Evolutionary conservation across 2,888 invertebrate species (phyloP).

Genomic region (Dendrolimus houi): DNA sequence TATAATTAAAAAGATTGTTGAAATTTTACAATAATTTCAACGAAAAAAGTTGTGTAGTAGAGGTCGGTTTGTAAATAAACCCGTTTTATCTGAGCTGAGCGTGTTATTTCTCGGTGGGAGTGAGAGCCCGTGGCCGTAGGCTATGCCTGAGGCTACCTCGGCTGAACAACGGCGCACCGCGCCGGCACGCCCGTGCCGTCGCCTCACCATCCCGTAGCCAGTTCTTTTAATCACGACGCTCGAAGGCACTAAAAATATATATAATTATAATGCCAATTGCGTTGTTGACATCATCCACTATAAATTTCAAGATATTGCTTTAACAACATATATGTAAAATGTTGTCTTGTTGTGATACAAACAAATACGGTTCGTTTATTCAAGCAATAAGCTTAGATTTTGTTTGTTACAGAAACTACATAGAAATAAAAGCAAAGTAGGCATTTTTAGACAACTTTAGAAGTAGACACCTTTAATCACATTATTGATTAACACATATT

Average conservation of each 20-base stretch:
- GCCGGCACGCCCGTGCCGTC: constrained; percentile 9
- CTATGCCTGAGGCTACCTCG: constrained; percentile 2
- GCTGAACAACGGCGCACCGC: not conserved
- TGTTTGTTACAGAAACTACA: no score
- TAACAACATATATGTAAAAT: not conserved
- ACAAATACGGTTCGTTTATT: no score
- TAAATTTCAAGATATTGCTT: not conserved
- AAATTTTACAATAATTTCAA: no score
- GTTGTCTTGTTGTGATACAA: no score
- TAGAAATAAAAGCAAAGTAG: no score
- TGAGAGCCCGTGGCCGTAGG: constrained; percentile 5
- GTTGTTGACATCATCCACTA: constrained; percentile 10
- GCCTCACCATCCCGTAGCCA: constrained; percentile 16
- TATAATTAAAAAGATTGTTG: no score
- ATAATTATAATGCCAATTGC: constrained; percentile 14
- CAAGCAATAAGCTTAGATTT: no score
- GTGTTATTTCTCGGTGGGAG: constrained; percentile 33
- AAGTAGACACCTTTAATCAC: no score
- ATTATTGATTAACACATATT: no score
- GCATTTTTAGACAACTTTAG: no score
- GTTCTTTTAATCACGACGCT: constrained; percentile 45
- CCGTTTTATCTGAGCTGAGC: constrained; percentile 37
- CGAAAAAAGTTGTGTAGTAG: constrained; percentile 11
- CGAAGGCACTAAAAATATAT: constrained; percentile 34
- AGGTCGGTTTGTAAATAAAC: constrained; percentile 25